Base-by-base conservation (phyloP, 1,140 invertebrate genomes). In the Maconellicoccus hirsutus region DNA sequence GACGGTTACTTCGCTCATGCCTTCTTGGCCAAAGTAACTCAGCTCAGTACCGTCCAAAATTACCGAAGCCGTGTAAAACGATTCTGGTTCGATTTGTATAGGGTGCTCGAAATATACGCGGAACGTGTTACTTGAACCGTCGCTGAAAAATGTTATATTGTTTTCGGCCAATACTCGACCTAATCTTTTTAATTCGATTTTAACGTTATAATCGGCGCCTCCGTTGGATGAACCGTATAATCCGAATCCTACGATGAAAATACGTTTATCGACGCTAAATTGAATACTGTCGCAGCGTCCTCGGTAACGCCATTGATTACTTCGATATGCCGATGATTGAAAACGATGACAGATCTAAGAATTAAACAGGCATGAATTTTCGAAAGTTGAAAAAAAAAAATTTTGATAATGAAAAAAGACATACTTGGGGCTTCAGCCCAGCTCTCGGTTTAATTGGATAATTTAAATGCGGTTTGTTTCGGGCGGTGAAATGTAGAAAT, bases 21-120 rank as follows among this genome's bases (percentile, higher is more conserved):
- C 93, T 80, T 96, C 93, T 79, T 95, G 93, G n/a, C 93, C 93
- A 79, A 95, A 96, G 78, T 94, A 96, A 79, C 92, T 94, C 59
- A 98, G 81, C 79, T 97, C 94, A 33, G 86, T 88, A 10, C 93
- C 93, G 78, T 95, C 92, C 2, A 96, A 80, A 74, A 94, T 87
- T 1, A 90, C 92, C 1, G 91, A 94, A 14, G 92, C 92, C 0
- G 92, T 95, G 76, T 96, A 95, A 76, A 91, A 93, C 59, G 86
- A 88, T 79, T 95, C 93, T 0, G 93, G 91, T 77, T 95, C 93
- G 71, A 94, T 89, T 80, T 93, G 90, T 76, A 95, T 92, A 10
- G 93, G 93, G 81, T 94, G 91, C 75, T 93, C 88, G 77, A 96
- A 95, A 77, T 93, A 94, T 0, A 96, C 92, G 78, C 92, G 91